Conservation (phyloP, 2,113 vertebrate genomes). For the Ptilonorhynchus violaceus region DNA sequence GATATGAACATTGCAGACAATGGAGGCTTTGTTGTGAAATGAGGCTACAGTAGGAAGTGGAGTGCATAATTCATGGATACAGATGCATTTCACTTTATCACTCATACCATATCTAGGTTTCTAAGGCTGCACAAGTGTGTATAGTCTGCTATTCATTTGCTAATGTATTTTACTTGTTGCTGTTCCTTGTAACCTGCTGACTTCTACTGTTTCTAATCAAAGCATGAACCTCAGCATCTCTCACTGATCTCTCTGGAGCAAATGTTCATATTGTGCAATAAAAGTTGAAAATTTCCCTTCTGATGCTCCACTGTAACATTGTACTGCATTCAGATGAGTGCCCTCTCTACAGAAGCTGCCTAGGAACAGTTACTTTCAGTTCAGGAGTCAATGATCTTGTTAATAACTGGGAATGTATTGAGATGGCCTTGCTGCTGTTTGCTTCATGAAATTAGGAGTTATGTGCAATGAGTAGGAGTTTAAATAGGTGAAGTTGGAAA, state of each 20-base stretch:
- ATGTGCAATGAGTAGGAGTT: background rate
- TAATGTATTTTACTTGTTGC: background rate
- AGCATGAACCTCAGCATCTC: background rate
- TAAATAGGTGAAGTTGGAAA: slow-evolving; percentile 7
- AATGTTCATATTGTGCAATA: background rate
- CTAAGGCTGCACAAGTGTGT: background rate
- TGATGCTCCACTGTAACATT: background rate
- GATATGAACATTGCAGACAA: background rate
- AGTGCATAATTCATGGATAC: background rate
- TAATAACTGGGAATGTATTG: background rate
- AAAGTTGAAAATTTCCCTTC: background rate
- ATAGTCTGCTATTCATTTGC: background rate
- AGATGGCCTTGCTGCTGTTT: background rate
- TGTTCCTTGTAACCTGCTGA: background rate
- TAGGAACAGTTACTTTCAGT: background rate
- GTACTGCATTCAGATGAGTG: background rate
- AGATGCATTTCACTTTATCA: background rate
- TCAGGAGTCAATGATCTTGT: slow-evolving; percentile 2
- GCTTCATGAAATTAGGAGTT: background rate
- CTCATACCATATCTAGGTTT: background rate
- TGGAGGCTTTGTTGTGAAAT: background rate
- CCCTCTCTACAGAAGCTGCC: background rate
- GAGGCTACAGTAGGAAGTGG: background rate
- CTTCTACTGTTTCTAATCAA: slow-evolving; percentile 3
- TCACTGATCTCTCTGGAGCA: background rate